Evolutionary conservation across 30 jellyfish, hydroid and myxozoan genomes (phyloP).

Genomic region (Turritopsis rubra): DNA sequence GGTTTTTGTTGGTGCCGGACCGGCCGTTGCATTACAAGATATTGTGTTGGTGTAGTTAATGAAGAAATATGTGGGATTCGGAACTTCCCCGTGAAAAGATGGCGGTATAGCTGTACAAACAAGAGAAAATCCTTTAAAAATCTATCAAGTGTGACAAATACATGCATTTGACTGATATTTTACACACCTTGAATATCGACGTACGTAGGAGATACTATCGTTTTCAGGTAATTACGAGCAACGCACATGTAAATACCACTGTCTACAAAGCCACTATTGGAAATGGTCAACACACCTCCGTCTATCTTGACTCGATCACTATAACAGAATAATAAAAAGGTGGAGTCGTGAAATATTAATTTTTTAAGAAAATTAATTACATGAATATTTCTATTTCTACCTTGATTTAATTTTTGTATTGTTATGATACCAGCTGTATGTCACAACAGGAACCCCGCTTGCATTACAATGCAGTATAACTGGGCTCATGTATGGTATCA

Average conservation of each 20-base stretch:
- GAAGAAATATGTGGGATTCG: slow-evolving; percentile 10
- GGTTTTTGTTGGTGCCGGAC: slow-evolving; percentile 10
- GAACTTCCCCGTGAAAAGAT: background rate
- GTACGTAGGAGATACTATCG: slow-evolving; percentile 13
- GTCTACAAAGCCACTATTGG: background rate
- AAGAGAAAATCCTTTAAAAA: no score
- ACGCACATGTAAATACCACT: slow-evolving; percentile 21
- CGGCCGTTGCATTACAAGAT: slow-evolving; percentile 12
- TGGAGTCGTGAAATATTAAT: background rate
- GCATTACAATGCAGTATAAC: slow-evolving; percentile 6
- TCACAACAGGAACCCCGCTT: slow-evolving; percentile 5
- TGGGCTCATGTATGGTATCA: background rate
- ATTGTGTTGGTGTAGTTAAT: background rate
- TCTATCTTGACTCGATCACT: background rate
- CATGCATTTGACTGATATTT: background rate
- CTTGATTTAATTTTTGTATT: background rate
- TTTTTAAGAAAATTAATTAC: no score
- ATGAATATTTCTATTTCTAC: background rate
- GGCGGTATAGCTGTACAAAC: slow-evolving; percentile 17
- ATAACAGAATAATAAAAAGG: background rate
- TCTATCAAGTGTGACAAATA: no score
- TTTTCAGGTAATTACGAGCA: slow-evolving; percentile 10
- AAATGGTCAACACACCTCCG: background rate
- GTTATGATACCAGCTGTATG: slow-evolving; percentile 21
- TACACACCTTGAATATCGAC: slow-evolving; percentile 14